Conservation (phyloP, 2,797 vertebrate species). For the Coregonus suidteri region DNA sequence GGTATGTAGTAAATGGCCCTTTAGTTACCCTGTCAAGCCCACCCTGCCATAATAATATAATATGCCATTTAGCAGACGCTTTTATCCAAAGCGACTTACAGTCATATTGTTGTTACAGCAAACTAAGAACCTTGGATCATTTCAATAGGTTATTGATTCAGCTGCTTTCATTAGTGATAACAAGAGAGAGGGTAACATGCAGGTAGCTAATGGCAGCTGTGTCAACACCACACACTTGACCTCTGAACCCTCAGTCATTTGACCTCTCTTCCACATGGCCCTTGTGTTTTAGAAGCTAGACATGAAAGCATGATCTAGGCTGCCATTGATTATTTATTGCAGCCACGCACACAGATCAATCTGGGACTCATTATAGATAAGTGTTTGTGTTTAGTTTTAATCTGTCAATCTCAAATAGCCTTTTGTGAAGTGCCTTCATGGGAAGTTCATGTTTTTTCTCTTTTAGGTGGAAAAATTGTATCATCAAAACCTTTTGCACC, state of each 20-base stretch:
- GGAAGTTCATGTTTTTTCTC: slow-evolving; percentile 28
- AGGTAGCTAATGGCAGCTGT: slow-evolving; percentile 26
- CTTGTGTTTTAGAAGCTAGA: slow-evolving; percentile 6
- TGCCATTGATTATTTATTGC: not conserved
- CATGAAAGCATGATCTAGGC: slow-evolving; percentile 8
- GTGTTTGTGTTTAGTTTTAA: not conserved
- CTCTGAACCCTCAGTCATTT: slow-evolving; percentile 11
- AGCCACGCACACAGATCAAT: not conserved
- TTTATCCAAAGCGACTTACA: no score
- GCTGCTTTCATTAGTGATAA: slow-evolving; percentile 11
- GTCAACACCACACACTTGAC: slow-evolving; percentile 25
- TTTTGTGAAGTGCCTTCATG: slow-evolving; percentile 2
- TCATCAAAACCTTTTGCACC: slow-evolving; percentile 99
- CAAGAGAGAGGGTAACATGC: not conserved
- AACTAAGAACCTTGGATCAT: not conserved
- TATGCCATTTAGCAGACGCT: no score
- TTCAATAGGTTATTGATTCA: slow-evolving; percentile 18
- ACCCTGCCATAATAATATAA: not conserved
- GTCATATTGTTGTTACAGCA: not conserved
- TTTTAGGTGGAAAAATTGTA: slow-evolving; percentile 95
- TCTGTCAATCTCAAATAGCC: not conserved
- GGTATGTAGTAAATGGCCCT: slow-evolving; percentile 72
- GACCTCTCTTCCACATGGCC: not conserved
- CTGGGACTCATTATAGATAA: not conserved
- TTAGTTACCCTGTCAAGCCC: not conserved